Base-by-base conservation (phyloP, 1,140 invertebrate genomes). In the Caenorhabditis brenneri region DNA sequence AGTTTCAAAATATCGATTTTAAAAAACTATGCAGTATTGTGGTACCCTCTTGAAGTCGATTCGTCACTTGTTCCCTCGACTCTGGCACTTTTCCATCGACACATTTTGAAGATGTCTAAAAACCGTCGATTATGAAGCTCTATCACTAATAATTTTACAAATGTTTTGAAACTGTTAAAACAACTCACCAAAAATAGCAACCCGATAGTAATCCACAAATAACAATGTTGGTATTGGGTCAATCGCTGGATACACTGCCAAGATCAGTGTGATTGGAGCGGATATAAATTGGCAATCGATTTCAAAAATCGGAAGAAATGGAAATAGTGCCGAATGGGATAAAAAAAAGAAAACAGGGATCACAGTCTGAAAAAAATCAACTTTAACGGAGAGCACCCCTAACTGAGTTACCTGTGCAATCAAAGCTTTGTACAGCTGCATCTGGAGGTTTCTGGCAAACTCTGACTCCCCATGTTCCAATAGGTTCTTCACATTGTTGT, bases 331-430 rank as follows among this genome's bases (percentile, higher is more conserved):
- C 65, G 42, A 74, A 74, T 4, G 65, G 65, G 12, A 42, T 74
- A 36, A 46, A 74, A 24, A 74, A 42, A 46, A 46, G 1, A 74
- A 6, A 7, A 74, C 6, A 4, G 65, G 65, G 65, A 74, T 42
- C 2, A 74, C 1, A 0, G 65, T 74, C 65, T 74, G 65, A 7
- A 74, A 74, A 12, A 27, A 10, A 9, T 3, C 9, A 42, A 4
- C 24, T 74, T 74, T 55, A 29, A 27, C 6, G 22, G 22, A 12
- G 10, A n/a, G n/a, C n/a, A 2, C 10, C 19, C 0, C 19, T n/a
- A n/a, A n/a, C n/a, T n/a, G n/a, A n/a, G n/a, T 15, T n/a, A 74
- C 65, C 65, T 74, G 65, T 10, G 36, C 65, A 12, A 74, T 42
- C 1, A 74, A 24, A 2, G 65, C 65, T 12, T 42, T 74, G n/a